Percentiles rank a stretch among this genome's conserved stretches.
Evolutionary conservation across 2,888 invertebrate genomes (phyloP).

Genomic region (Strigamia maritima): DNA sequence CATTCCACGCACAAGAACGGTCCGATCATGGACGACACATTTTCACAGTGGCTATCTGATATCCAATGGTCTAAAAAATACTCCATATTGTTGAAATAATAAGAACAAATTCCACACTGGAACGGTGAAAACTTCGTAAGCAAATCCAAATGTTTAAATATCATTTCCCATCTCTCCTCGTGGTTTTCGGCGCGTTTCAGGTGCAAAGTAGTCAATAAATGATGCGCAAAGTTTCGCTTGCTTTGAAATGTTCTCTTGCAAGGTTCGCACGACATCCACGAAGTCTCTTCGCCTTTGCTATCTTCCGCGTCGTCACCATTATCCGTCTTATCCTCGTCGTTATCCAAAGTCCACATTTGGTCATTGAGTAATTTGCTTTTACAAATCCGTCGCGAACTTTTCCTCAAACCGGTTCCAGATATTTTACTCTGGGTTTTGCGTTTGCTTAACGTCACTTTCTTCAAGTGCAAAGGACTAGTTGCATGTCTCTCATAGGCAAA

Average conservation of each 20-base stretch:
- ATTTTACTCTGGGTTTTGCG: not conserved
- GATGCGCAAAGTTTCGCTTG: constrained; percentile 47
- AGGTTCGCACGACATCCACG: constrained; percentile 44
- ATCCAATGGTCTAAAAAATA: constrained; percentile 71
- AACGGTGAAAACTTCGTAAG: constrained; percentile 78
- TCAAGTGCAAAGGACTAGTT: constrained; percentile 10
- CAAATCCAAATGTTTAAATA: constrained; percentile 72
- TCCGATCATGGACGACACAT: not conserved
- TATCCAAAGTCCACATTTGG: not conserved
- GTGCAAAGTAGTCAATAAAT: constrained; percentile 77
- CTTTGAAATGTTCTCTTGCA: constrained; percentile 49
- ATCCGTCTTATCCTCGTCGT: not conserved
- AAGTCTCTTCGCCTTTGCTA: not conserved
- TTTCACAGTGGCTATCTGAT: constrained; percentile 53
- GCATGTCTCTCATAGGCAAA: constrained; percentile 69
- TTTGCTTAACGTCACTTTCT: not conserved
- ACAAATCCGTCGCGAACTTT: not conserved
- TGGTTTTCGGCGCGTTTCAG: constrained; percentile 62
- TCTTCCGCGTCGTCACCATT: constrained; percentile 42
- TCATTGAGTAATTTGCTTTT: not conserved
- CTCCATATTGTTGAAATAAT: constrained; percentile 71
- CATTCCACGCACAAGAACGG: constrained; percentile 29
- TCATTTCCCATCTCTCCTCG: constrained; percentile 59
- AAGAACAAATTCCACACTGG: constrained; percentile 79
- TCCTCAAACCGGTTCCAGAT: too few relatives aligned